Base-by-base conservation (phyloP, 2,797 vertebrate genomes). In the Cyprinodon diabolis region DNA sequence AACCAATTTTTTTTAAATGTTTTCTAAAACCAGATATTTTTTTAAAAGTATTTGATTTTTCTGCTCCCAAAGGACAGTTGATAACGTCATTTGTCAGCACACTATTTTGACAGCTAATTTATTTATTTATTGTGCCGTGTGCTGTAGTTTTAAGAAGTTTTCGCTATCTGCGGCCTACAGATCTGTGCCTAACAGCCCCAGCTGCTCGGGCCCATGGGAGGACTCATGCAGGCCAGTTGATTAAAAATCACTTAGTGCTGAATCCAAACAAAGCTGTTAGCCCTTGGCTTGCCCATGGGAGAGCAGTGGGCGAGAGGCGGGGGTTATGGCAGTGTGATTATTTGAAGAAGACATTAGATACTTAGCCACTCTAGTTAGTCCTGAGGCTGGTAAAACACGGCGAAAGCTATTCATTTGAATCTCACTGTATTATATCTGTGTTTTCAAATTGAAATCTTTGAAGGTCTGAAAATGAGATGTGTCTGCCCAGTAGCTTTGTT, bases 231-330 rank as follows among this genome's bases (percentile, higher is more conserved):
- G 93, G 93, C 93, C 91, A 92, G 93, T 94, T 95, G 94, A 95
- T 95, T 95, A 95, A 94, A 95, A 94, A 94, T 93, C 92, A 95
- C 93, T 95, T 95, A 94, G 94, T 87, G 82, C 85, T 79, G 88
- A 90, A 86, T 84, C 90, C 87, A 94, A 94, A 95, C 93, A 93
- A 94, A 95, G 92, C 93, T 93, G 91, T 95, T 92, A 92, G 93
- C 90, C 89, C 89, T 89, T 86, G 86, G 92, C 88, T 92, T 91
- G 86, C 90, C 89, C 89, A 88, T 83, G 91, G 91, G 93, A 93
- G 72, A 37, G 57, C 45, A 57, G 65, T 21, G 0, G 14, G 63
- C 10, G 84, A 80, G 79, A 76, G 79, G 37, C 9, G 54, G 12
- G 43, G 35, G 15, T 75, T 67, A 60, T 56, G 68, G 57, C 40